A percentile compares a stretch with the other conserved stretches of the same genome.
Conservation (phyloP, 2,113 vertebrate genomes). For the Argyrosomus japonicus region DNA sequence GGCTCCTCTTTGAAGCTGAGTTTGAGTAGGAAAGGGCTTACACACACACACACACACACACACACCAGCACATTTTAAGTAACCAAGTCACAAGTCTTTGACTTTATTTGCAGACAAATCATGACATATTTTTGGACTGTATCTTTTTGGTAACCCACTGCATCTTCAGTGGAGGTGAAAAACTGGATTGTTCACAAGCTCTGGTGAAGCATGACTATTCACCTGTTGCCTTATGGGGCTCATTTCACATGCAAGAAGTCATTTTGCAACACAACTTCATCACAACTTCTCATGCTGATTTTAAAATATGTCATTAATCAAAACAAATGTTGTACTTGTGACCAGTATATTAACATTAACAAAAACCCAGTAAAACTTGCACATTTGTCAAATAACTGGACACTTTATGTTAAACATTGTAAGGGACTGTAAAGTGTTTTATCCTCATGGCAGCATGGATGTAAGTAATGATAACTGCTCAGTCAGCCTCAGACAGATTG, state of each 20-base stretch:
- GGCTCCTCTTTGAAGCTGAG: constrained; percentile 52
- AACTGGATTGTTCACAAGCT: not conserved
- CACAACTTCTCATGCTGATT: not conserved
- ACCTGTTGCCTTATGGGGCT: no score
- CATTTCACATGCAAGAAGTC: not conserved
- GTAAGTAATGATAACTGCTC: no score
- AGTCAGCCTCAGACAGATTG: not conserved
- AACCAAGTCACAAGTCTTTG: no score
- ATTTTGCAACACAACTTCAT: not conserved
- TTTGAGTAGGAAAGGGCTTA: constrained; percentile 24
- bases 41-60: not conserved
- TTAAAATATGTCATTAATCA: not conserved
- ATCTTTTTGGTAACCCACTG: not conserved
- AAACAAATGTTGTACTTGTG: not conserved
- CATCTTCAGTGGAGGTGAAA: not conserved
- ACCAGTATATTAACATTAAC: not conserved
- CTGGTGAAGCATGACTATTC: not conserved
- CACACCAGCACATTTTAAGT: no score
- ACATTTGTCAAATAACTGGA: not conserved
- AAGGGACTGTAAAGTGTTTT: not conserved
- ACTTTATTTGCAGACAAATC: no score
- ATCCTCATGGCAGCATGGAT: not conserved
- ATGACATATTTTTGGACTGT: not conserved
- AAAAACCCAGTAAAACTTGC: not conserved
- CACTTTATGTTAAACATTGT: not conserved